Base-by-base conservation (phyloP, 2,888 invertebrate species). In the Thecocarcelia acutangulata region DNA sequence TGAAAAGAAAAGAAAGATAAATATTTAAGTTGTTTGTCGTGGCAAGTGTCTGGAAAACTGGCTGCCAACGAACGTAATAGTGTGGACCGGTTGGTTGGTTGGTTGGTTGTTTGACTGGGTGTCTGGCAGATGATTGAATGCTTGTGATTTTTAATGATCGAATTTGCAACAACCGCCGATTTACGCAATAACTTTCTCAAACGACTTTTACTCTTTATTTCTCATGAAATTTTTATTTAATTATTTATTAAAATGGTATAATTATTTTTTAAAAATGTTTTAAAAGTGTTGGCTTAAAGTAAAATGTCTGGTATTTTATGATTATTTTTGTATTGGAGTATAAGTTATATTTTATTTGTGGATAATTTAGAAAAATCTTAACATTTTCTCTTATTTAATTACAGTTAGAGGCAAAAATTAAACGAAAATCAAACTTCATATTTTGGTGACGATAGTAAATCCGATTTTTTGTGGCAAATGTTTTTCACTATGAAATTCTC, bases 131-230 rank as follows among this genome's bases (percentile, higher is more conserved):
- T 64, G 52, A 61, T 66, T 48, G 56, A 74, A 17, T 24, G 21
- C 44, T 56, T 37, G 13, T 61, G n/a, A 63, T 61, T n/a, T 21
- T 21, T 48, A 46, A 48, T 48, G 24, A 21, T 46, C 12, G 19
- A 28, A 37, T 54, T 33, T 19, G 17, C 52, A 61, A 17, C 54
- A 70, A 48, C 21, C 24, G 58, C 11, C 40, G 50, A 21, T 69
- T 69, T 77, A 56, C 24, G 40, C 70, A 69, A 76, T 69, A 68
- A 69, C 81, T 81, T 81, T 81, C 80, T 63, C 66, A 42, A 63
- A 61, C 66, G 0, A 11, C 56, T 33, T 3, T 61, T 68, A 50
- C 8, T 52, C 6, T 5, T 64, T 40, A 40, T 24, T 50, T 9
- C 28, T 28, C 0, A 15, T 69, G 63, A 69, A 42, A 54, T 56